Conservation (phyloP, 2,888 invertebrate genomes). For the Catocala nupta region DNA sequence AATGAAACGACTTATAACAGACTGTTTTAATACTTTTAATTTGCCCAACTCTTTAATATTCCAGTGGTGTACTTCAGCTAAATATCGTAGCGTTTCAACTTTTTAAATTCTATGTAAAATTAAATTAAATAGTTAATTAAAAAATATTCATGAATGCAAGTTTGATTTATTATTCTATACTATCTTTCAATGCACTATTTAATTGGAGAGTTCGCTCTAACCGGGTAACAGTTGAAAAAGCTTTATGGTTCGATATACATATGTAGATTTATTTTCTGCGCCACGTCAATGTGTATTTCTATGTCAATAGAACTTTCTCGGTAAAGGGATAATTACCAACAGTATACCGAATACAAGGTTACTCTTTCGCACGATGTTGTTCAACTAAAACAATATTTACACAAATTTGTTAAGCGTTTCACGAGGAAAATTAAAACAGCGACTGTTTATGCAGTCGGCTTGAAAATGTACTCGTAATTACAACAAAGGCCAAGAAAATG, state of each 20-base stretch:
- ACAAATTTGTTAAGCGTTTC: not conserved
- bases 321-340: too few relatives aligned
- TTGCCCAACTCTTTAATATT: slow-evolving; percentile 64
- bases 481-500: slow-evolving; percentile 11
- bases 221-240: too few relatives aligned
- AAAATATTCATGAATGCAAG: not conserved
- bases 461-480: slow-evolving; percentile 10
- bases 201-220: too few relatives aligned
- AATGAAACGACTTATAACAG: slow-evolving; percentile 78
- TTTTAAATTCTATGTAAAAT: slow-evolving; percentile 23
- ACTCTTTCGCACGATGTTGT: too few relatives aligned
- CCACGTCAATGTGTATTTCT: too few relatives aligned
- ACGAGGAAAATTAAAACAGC: not conserved
- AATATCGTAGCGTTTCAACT: slow-evolving; percentile 23
- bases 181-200: too few relatives aligned
- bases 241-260: too few relatives aligned
- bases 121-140: slow-evolving; percentile 12
- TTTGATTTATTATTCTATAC: too few relatives aligned
- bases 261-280: too few relatives aligned
- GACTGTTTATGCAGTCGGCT: slow-evolving; percentile 6
- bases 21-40: slow-evolving; percentile 74
- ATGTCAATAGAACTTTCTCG: too few relatives aligned
- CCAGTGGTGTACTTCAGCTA: slow-evolving; percentile 35
- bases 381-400: too few relatives aligned
- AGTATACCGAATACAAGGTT: too few relatives aligned